Evolutionary conservation across 30 jellyfish, hydroid and myxozoan species (phyloP), one percentile per base, ranked within the genome.

Genomic region (Nemopilema nomurai): DNA sequence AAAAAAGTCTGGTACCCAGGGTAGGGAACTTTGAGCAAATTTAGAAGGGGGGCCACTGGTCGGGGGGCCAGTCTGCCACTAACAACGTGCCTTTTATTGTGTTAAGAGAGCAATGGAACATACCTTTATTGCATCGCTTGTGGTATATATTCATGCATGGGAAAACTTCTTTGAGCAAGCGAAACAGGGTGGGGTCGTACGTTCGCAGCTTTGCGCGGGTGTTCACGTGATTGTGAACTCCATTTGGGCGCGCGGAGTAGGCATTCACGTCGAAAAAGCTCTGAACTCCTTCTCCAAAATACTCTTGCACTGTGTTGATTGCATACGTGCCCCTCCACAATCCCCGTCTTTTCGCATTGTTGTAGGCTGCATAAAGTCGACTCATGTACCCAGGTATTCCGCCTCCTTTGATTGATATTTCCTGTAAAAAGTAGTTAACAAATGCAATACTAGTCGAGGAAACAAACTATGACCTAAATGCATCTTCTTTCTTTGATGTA

Each of bases 271-370:
- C 89, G 69, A 89, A 89, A 31, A 76, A 89, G 71, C 96, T 89
- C 53, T 89, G 96, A 20, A 82, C 92, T 8, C 96, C 96, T 67
- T 89, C 96, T 19, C 83, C 96, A 81, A 89, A 89, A 65, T 89
- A 89, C 67, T 89, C 96, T 57, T 89, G 89, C 8, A 65, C 30
- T 0, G 96, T 89, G 82, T 73, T 81, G 86, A 89, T 89, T 28
- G 96, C 92, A 41, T 89, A 89, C 8, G 96, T 89, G 67, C 72
- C 72, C 67, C 96, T 65, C 96, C 96, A 89, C 50, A 89, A 52
- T 28, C 96, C 96, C 29, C 92, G 24, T 18, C 86, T 33, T 27
- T 62, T 80, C 19, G 96, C 96, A 74, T 62, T 62, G 86, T 28
- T 66, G 74, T 89, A 89, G 23, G 96, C 96, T 16, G 84, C 49